Conservation (phyloP, 53 echinoderm and acorn worm species). For the Stichopus horrens region DNA sequence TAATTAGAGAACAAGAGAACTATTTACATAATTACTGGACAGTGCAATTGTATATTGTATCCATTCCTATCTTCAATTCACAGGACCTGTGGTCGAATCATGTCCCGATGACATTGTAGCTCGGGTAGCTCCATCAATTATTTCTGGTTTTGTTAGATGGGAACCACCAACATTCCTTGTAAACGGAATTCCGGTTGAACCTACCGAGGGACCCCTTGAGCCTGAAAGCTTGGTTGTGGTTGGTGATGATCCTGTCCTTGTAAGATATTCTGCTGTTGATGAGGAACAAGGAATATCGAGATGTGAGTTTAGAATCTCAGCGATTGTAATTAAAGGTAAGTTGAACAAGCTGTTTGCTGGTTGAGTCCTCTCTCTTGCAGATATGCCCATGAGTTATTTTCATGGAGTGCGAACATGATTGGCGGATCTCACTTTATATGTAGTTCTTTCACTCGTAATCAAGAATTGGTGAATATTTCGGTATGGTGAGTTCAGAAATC, state of each 20-base stretch:
- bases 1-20: too few relatives aligned
- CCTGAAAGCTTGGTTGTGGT: neutral
- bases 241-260: neutral
- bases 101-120: slow-evolving; percentile 8
- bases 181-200: neutral
- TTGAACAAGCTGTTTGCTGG: neutral
- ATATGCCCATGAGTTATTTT: too few relatives aligned
- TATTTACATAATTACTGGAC: too few relatives aligned
- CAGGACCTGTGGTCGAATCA: slow-evolving; percentile 4
- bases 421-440: too few relatives aligned
- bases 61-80: neutral
- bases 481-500: too few relatives aligned
- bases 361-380: too few relatives aligned
- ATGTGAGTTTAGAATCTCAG: slow-evolving; percentile 12
- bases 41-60: too few relatives aligned
- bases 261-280: neutral
- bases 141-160: neutral
- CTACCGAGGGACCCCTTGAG: neutral
- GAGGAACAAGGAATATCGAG: neutral
- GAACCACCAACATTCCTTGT: neutral
- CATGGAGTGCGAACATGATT: too few relatives aligned
- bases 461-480: too few relatives aligned
- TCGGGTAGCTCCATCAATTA: neutral
- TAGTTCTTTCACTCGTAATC: too few relatives aligned
- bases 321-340: neutral